Conservation (phyloP, 2,888 invertebrate species). For the Chymomyza amoena region DNA sequence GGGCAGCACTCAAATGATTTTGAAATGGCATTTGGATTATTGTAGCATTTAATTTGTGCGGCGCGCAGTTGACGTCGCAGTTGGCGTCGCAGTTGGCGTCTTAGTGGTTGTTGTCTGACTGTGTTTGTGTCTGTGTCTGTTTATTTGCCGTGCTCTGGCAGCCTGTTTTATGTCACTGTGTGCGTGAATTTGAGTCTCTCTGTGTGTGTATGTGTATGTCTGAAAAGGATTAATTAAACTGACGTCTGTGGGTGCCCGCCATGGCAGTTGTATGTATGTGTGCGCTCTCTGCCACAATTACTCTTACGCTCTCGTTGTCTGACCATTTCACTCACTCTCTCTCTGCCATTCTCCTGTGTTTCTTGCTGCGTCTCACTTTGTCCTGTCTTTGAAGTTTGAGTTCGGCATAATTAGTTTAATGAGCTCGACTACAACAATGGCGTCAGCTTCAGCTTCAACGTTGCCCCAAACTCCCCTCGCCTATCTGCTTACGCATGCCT, state of each 20-base stretch:
- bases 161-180: slow-evolving; percentile 30
- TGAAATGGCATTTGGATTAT: slow-evolving; percentile 63
- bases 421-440: slow-evolving; percentile 61
- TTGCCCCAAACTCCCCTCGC: background rate
- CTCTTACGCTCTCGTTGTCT: background rate
- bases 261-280: background rate
- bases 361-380: slow-evolving; percentile 10
- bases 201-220: slow-evolving; percentile 29
- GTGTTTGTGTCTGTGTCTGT: slow-evolving; percentile 6
- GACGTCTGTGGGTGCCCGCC: slow-evolving; percentile 54
- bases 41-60: slow-evolving; percentile 69
- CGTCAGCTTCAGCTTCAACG: background rate
- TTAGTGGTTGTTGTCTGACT: slow-evolving; percentile 3
- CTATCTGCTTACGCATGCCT: background rate
- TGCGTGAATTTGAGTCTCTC: background rate
- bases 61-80: slow-evolving; percentile 26
- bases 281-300: background rate
- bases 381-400: slow-evolving; percentile 58
- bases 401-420: slow-evolving; percentile 70
- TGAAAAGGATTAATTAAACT: slow-evolving; percentile 76
- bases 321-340: background rate
- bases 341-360: background rate
- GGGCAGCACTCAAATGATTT: slow-evolving; percentile 55
- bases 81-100: slow-evolving; percentile 16
- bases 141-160: slow-evolving; percentile 15